These are phyloP conservation scores for Hypena proboscidalis DNA, from an alignment of 2,888 invertebrate genomes.

Conservation along the genomic window DNA sequence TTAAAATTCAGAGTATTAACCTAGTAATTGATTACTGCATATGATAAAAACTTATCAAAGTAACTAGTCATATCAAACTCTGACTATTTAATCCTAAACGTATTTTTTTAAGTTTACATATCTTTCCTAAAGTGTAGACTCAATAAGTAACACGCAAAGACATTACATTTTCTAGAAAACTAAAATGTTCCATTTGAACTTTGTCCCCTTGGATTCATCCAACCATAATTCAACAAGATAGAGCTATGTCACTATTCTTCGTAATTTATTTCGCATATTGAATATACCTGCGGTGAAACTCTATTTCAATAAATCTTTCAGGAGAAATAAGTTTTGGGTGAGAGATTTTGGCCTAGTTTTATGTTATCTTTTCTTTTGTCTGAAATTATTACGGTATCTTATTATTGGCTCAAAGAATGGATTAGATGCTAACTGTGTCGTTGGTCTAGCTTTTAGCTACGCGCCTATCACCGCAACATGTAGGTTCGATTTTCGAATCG, in stretches of 20 bases:
- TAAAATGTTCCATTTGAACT: conserved; percentile 36
- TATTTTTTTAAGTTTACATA: conserved; percentile 22
- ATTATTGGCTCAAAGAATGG: no score
- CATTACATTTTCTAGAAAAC: conserved; percentile 34
- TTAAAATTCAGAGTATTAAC: no score
- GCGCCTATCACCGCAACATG: no score
- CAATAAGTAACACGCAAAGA: conserved; percentile 29
- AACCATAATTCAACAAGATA: conserved; percentile 29
- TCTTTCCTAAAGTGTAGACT: conserved; percentile 34
- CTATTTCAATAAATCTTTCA: conserved; percentile 39
- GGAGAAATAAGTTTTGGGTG: conserved; percentile 29
- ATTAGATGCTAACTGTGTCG: no score
- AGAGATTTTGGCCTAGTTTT: conserved; percentile 27
- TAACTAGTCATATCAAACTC: no score
- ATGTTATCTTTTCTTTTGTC: not conserved
- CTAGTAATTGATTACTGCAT: no score
- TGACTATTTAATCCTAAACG: no score
- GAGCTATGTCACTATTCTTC: conserved; percentile 27
- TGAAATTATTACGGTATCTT: no score
- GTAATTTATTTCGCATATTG: conserved; percentile 34
- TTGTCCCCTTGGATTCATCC: conserved; percentile 13
- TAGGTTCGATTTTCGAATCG: no score
- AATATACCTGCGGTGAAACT: conserved; percentile 24
- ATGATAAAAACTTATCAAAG: no score
- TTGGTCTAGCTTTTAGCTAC: no score